Base-by-base conservation (phyloP, 2,888 invertebrate species). In the Lasioglossum villosulum region DNA sequence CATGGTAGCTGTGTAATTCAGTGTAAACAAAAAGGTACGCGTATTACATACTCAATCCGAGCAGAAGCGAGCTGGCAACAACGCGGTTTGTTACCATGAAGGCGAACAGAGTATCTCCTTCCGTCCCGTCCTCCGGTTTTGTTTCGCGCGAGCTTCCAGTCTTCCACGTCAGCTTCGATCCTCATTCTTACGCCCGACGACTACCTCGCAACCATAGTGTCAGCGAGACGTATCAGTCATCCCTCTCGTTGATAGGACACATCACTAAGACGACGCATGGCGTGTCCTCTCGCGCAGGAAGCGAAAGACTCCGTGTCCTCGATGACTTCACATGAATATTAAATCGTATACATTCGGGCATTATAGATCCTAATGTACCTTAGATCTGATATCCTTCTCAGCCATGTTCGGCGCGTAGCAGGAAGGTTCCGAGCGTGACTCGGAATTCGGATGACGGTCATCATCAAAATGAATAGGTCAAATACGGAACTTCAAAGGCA, bases 1-100 rank as follows among this genome's bases (percentile, higher is more conserved):
- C 91, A 90, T 91, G 91, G 92, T 93, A 93, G 92, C 91, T 90
- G 89, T 93, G 93, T 93, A 93, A 94, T 92, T 92, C 92, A 88
- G 92, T 91, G 93, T 92, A 92, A 92, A 92, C 89, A 93, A 93
- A 92, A 92, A 91, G 89, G 86, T 70, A 87, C 88, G 90, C 86
- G 87, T 88, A 89, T 91, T 91, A 89, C 88, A 86, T 82, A 87
- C 70, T 81, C 76, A 83, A 82, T 81, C 81, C 48, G 81, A 76
- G 82, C 80, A 86, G 80, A 72, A 85, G 84, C 84, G 88, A 92
- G 82, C 86, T 87, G 90, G 92, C 92, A 93, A 93, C 93, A 92
- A 92, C 90, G 91, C 87, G 42, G 86, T 90, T 89, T 83, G 89
- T 92, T 91, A 90, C 88, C 77, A 81, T 5, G 83, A 56, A 76